Conservation (phyloP, 2,888 invertebrate genomes). For the Microdon myrmicae region DNA sequence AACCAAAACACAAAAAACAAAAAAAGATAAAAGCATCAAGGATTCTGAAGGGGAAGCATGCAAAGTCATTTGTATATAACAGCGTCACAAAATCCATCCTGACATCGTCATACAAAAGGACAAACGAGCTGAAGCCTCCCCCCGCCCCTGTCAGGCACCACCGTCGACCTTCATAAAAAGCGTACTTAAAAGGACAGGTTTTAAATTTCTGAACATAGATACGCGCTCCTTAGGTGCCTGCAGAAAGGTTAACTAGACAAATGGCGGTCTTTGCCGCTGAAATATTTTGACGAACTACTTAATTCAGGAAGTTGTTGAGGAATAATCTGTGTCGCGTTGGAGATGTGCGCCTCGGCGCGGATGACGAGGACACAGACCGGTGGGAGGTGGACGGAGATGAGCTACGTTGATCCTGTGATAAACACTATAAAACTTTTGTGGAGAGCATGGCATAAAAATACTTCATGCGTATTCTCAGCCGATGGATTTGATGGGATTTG, state of each 20-base stretch:
- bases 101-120: too few relatives aligned
- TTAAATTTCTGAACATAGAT: conserved; percentile 18
- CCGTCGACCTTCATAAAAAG: too few relatives aligned
- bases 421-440: neutral
- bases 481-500: too few relatives aligned
- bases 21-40: conserved; percentile 6
- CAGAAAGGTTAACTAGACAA: conserved; percentile 25
- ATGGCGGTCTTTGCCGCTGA: conserved; percentile 14
- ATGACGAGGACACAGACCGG: neutral
- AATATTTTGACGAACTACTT: conserved; percentile 43
- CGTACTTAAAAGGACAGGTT: conserved; percentile 20
- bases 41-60: conserved; percentile 18
- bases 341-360: conserved; percentile 1
- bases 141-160: too few relatives aligned
- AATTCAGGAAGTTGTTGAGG: conserved; percentile 15
- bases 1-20: too few relatives aligned
- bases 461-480: too few relatives aligned
- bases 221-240: conserved; percentile 9
- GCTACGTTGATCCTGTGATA: neutral
- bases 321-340: neutral
- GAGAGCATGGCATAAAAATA: too few relatives aligned
- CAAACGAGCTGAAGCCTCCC: conserved; percentile 22
- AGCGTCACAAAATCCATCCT: conserved; percentile 20
- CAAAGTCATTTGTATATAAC: conserved; percentile 32
- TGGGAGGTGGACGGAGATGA: neutral